phyloP scores from a whole-genome alignment of 2,797 vertebrate species.

The Aythya fuligula region DNA sequence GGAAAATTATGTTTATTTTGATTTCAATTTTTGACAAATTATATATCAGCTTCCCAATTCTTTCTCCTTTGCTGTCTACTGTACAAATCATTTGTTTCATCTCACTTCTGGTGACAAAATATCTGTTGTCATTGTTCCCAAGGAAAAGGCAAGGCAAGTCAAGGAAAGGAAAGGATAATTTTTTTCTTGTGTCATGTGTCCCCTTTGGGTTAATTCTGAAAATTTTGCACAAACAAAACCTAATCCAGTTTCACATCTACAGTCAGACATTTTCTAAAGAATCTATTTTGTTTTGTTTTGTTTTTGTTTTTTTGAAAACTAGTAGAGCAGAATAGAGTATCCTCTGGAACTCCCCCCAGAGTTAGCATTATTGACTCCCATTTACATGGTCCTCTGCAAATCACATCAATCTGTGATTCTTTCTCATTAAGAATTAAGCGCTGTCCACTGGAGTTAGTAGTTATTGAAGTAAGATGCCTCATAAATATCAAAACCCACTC shows the following conservation, averaged over 20 bases:
- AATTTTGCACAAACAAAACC: not conserved
- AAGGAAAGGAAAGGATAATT: no score
- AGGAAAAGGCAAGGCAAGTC: no score
- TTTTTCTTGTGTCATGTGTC: not conserved
- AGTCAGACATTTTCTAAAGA: not conserved
- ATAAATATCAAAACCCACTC: not conserved
- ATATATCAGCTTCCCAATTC: not conserved
- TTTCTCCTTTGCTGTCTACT: not conserved
- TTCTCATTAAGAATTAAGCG: not conserved
- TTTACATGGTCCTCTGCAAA: not conserved
- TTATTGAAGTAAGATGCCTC: not conserved
- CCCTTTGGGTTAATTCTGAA: not conserved
- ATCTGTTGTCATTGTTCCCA: no score
- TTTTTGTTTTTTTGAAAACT: not conserved
- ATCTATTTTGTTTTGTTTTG: not conserved
- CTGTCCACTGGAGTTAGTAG: not conserved
- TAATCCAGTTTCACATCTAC: not conserved
- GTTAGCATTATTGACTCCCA: not conserved
- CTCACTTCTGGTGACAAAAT: not conserved
- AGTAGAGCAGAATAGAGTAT: not conserved
- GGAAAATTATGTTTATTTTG: not conserved
- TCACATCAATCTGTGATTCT: not conserved
- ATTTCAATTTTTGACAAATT: not conserved
- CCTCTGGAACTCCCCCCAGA: not conserved
- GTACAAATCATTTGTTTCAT: not conserved